Evolutionary conservation across 2,113 vertebrate species (phyloP).

Genomic region (Peromyscus californicus): DNA sequence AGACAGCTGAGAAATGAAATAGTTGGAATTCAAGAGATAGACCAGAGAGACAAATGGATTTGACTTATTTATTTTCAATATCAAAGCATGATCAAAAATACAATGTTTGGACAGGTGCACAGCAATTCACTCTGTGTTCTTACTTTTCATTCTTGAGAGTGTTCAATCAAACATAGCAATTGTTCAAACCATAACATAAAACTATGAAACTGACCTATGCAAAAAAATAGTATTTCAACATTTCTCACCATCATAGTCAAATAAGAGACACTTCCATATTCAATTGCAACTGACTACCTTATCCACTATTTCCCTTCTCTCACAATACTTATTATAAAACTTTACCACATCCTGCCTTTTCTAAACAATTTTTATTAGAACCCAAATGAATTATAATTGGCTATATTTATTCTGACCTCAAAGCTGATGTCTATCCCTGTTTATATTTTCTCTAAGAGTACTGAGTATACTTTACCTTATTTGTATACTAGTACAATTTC

Average conservation of each 20-base stretch:
- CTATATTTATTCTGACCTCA: background rate
- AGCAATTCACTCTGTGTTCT: background rate
- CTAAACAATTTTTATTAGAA: background rate
- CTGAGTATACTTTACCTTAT: background rate
- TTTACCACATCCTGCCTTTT: background rate
- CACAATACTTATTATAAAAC: background rate
- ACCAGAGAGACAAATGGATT: conserved; percentile 71
- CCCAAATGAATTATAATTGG: background rate
- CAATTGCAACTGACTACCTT: background rate
- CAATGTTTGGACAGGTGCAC: background rate
- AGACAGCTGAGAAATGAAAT: conserved; percentile 58
- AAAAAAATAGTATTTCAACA: background rate
- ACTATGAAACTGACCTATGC: background rate
- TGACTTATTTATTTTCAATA: conserved; percentile 66
- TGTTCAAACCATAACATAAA: background rate
- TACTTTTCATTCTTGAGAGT: conserved; percentile 16
- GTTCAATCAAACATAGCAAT: conserved; percentile 44
- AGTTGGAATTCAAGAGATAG: conserved; percentile 61
- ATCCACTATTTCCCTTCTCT: background rate
- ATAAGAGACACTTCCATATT: background rate
- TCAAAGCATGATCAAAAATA: conserved; percentile 63
- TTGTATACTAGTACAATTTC: background rate
- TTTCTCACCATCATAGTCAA: background rate
- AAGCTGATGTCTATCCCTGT: background rate
- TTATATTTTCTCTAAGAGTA: background rate